Evolutionary conservation across 2,113 vertebrate species (phyloP).

Genomic region (Peromyscus polionotus): DNA sequence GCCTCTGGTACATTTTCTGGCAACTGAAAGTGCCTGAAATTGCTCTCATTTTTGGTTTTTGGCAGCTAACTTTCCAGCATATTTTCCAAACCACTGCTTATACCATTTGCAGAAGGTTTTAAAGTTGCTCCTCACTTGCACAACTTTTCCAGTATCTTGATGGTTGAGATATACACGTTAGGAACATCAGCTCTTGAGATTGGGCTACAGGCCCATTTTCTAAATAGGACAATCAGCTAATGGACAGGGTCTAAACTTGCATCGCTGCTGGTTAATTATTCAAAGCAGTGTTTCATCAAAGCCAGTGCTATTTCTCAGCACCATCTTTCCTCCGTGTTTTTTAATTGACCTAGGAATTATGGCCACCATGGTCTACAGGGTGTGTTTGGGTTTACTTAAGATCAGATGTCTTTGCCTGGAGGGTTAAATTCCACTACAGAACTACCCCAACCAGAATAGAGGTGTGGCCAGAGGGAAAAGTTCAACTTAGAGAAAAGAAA

Average conservation of each 20-base stretch:
- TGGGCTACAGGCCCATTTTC: conserved; percentile 28
- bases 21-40: conserved; percentile 72
- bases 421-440: conserved; percentile 68
- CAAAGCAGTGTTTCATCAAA: conserved; percentile 62
- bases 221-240: conserved; percentile 63
- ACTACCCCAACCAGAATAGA: conserved; percentile 55
- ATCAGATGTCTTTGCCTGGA: conserved; percentile 66
- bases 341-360: conserved; percentile 61
- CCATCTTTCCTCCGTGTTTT: conserved; percentile 53
- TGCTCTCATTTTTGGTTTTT: conserved; percentile 80
- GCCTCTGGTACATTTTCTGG: conserved; percentile 68
- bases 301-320: conserved; percentile 50
- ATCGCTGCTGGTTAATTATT: conserved; percentile 67
- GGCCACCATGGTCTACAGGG: not conserved
- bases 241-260: conserved; percentile 60
- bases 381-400: conserved; percentile 60
- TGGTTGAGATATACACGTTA: not conserved
- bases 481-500: conserved; percentile 52
- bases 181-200: not conserved
- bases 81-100: conserved; percentile 79
- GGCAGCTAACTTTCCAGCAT: conserved; percentile 69
- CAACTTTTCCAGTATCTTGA: conserved; percentile 37
- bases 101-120: conserved; percentile 70
- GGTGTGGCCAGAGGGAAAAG: conserved; percentile 55
- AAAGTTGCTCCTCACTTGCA: conserved; percentile 58